Evolutionary conservation across 2,797 vertebrate species (phyloP).

Genomic region (Sebastes steindachneri): DNA sequence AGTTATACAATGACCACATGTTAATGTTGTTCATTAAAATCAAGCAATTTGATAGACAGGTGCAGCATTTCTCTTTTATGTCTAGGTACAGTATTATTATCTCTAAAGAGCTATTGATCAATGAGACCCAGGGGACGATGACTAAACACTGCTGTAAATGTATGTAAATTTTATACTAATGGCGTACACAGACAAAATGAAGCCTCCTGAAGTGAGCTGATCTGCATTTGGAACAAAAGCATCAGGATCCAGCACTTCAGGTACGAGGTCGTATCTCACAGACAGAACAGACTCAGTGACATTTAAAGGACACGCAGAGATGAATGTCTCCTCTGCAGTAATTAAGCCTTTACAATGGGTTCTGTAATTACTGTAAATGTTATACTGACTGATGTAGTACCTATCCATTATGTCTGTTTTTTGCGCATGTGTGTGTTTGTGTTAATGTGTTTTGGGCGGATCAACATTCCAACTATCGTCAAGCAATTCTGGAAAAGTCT

Average conservation of each 20-base stretch:
- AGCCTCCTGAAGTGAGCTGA: not conserved
- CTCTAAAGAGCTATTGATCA: slow-evolving; percentile 1
- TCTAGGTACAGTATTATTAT: not conserved
- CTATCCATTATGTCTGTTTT: slow-evolving; percentile 6
- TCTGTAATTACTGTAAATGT: slow-evolving; percentile 41
- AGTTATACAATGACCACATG: not conserved
- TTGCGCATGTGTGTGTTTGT: not conserved
- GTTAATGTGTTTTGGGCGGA: not conserved
- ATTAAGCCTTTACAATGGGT: slow-evolving; percentile 22
- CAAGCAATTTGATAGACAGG: not conserved
- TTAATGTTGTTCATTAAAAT: not conserved
- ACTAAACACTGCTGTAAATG: slow-evolving; percentile 10
- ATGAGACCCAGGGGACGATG: not conserved
- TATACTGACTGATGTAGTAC: slow-evolving; percentile 12
- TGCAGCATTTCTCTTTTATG: not conserved
- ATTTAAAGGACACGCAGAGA: slow-evolving; percentile 33
- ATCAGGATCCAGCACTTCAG: not conserved
- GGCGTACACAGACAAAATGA: not conserved
- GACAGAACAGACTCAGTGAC: slow-evolving; percentile 8
- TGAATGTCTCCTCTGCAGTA: slow-evolving; percentile 8
- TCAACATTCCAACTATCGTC: not conserved
- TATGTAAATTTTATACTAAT: slow-evolving; percentile 25
- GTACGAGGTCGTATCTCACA: not conserved
- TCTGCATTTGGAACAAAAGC: not conserved
- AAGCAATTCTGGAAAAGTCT: not conserved